These are phyloP conservation scores for Dromas ardeola DNA, from an alignment of 2,113 vertebrate genomes.

Conservation along the genomic window DNA sequence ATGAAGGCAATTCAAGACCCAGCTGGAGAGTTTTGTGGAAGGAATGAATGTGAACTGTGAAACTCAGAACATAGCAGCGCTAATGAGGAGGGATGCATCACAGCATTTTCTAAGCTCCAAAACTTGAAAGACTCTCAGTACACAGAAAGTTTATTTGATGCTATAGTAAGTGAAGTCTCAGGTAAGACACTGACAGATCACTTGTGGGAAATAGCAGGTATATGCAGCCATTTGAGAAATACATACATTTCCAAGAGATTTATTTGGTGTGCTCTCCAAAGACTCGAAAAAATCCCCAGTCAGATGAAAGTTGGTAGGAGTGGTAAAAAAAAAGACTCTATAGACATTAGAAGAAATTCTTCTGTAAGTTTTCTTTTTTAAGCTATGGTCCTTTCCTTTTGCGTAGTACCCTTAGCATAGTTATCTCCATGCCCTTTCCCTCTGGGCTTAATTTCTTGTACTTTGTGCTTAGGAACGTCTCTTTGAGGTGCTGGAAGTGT, in stretches of 20 bases:
- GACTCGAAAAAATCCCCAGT: background rate
- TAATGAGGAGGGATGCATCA: slow-evolving; percentile 3
- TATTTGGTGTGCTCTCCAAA: background rate
- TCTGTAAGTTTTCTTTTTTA: background rate
- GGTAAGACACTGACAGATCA: background rate
- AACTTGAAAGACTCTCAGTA: background rate
- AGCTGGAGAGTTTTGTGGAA: background rate
- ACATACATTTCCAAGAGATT: background rate
- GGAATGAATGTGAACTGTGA: background rate
- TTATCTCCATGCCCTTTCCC: background rate
- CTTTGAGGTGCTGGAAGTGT: too few species aligned
- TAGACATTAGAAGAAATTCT: background rate
- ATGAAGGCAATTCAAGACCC: background rate
- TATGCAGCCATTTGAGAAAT: background rate
- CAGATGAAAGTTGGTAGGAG: background rate
- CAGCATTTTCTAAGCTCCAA: background rate
- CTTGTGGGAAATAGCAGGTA: background rate
- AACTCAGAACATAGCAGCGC: background rate
- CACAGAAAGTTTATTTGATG: background rate
- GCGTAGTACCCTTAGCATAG: background rate
- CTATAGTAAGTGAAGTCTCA: background rate
- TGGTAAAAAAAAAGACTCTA: background rate
- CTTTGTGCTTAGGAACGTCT: too few species aligned
- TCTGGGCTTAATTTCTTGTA: background rate
- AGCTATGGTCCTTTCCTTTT: background rate